Evolutionary conservation across 2,888 invertebrate species (phyloP).

Genomic region (Plagiodera versicolora): DNA sequence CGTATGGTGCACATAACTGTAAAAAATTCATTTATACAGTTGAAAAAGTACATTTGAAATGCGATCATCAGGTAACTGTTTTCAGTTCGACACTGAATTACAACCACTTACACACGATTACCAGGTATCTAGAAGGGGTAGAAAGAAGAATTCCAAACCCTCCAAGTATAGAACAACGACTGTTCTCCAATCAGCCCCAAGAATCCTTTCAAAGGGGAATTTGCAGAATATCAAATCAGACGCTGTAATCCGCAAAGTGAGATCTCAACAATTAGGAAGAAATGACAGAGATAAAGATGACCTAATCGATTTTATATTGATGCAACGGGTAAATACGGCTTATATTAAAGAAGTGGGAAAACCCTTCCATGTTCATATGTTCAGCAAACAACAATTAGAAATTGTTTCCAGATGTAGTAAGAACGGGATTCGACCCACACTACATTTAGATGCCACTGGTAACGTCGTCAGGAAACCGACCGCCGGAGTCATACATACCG

Average conservation of each 20-base stretch:
- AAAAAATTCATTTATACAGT: slow-evolving; percentile 9
- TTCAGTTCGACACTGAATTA: slow-evolving; percentile 12
- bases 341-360: slow-evolving; percentile 15
- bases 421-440: neutral
- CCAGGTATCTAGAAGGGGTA: slow-evolving; percentile 7
- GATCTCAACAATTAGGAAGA: slow-evolving; percentile 12
- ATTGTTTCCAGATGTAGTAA: neutral
- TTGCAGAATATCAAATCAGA: slow-evolving; percentile 7
- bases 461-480: slow-evolving; percentile 5
- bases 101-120: slow-evolving; percentile 3
- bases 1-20: slow-evolving; percentile 10
- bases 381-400: slow-evolving; percentile 10
- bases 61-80: slow-evolving; percentile 8
- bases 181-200: no score
- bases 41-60: slow-evolving; percentile 1
- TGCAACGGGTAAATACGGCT: slow-evolving; percentile 12
- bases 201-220: no score
- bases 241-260: slow-evolving; percentile 11
- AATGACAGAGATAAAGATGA: slow-evolving; percentile 18
- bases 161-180: no score
- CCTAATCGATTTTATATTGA: slow-evolving; percentile 7
- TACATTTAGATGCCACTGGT: slow-evolving; percentile 15
- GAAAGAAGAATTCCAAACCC: slow-evolving; percentile 2
- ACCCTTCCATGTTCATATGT: slow-evolving; percentile 12
- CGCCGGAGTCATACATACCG: slow-evolving; percentile 9